Evolutionary conservation across 2,113 vertebrate genomes (phyloP).

Genomic region (Protomyctophum bolini): DNA sequence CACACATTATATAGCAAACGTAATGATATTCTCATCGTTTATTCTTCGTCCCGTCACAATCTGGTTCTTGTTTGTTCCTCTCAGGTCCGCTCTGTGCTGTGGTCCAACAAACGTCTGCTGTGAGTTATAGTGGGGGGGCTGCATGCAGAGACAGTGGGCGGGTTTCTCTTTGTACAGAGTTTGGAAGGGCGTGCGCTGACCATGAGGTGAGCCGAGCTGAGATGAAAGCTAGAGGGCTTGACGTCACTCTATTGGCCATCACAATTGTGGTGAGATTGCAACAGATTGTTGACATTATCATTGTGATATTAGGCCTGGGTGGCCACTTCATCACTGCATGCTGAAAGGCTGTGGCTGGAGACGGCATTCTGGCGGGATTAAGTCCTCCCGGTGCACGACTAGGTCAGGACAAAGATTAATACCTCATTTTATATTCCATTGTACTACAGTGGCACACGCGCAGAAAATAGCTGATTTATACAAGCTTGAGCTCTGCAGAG

Average conservation of each 20-base stretch:
- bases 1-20: slow-evolving; percentile 19
- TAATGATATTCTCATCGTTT: slow-evolving; percentile 37
- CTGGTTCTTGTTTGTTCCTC: slow-evolving; percentile 47
- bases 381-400: no score
- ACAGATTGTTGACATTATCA: slow-evolving; percentile 35
- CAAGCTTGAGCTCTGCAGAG: no score
- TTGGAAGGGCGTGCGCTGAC: slow-evolving; percentile 24
- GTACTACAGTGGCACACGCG: no score
- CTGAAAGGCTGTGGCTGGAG: slow-evolving; percentile 9
- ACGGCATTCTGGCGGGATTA: no score
- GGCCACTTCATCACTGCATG: slow-evolving; percentile 21
- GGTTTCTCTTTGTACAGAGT: slow-evolving; percentile 26
- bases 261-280: slow-evolving; percentile 27
- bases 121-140: slow-evolving; percentile 32
- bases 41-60: slow-evolving; percentile 19
- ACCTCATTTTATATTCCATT: no score
- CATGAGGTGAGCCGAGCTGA: not conserved
- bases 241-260: slow-evolving; percentile 33
- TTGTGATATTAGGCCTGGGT: slow-evolving; percentile 14
- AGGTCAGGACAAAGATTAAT: no score
- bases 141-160: slow-evolving; percentile 15
- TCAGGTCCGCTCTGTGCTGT: slow-evolving; percentile 27
- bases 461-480: no score
- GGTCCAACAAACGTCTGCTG: slow-evolving; percentile 51
- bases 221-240: not conserved